These are phyloP conservation scores for Euplexia lucipara DNA, from an alignment of 2,888 invertebrate species.

Conservation along the genomic window DNA sequence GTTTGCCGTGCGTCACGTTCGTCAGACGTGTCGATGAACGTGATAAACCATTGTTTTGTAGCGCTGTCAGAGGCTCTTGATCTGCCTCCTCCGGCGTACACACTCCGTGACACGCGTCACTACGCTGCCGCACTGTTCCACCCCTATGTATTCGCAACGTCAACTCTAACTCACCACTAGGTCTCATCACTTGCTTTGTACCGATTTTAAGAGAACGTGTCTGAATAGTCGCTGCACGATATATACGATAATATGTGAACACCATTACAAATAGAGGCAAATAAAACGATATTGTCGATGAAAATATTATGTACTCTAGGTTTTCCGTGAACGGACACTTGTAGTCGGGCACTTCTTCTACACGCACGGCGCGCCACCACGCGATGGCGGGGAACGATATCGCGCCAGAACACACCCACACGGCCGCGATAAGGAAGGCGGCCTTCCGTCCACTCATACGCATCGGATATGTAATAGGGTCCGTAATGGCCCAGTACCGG, in stretches of 20 bases:
- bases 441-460: slow-evolving; percentile 97
- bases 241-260: slow-evolving; percentile 99
- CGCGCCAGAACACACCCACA: slow-evolving; percentile 99
- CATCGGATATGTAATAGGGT: slow-evolving; percentile 99
- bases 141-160: slow-evolving; percentile 98
- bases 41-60: slow-evolving; percentile 95
- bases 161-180: slow-evolving; percentile 96
- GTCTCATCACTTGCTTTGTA: slow-evolving; percentile 96
- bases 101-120: slow-evolving; percentile 88
- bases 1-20: slow-evolving; percentile 91
- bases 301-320: slow-evolving; percentile 98
- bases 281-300: slow-evolving; percentile 99
- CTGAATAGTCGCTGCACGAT: slow-evolving; percentile 98
- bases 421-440: slow-evolving; percentile 96
- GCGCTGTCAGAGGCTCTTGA: slow-evolving; percentile 94
- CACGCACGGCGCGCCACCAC: slow-evolving; percentile 98
- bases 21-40: slow-evolving; percentile 93
- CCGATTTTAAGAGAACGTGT: slow-evolving; percentile 97
- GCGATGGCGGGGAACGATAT: slow-evolving; percentile 99
- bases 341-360: slow-evolving; percentile 95
- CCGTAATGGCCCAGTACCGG: slow-evolving; percentile 99
- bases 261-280: slow-evolving; percentile 99
- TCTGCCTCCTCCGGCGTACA: slow-evolving; percentile 93
- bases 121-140: slow-evolving; percentile 93
- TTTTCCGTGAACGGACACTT: slow-evolving; percentile 99